These are phyloP conservation scores for Arbacia lixula DNA, from an alignment of 53 echinoderm and acorn worm genomes.

Conservation along the genomic window DNA sequence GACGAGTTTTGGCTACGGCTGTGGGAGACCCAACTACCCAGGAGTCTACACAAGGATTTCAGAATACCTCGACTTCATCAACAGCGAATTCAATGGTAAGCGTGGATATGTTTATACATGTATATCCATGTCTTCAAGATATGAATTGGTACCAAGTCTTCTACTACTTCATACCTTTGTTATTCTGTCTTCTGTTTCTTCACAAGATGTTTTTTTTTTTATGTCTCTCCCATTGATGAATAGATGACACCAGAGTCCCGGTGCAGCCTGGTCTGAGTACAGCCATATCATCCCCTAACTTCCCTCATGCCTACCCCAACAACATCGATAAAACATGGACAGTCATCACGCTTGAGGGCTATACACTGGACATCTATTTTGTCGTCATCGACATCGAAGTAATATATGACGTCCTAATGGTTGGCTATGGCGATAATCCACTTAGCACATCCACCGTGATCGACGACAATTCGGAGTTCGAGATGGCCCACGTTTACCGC, in stretches of 20 bases:
- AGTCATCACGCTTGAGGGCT: constrained; percentile 1
- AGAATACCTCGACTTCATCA: not conserved
- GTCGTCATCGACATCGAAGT: not conserved
- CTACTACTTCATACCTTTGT: too few species aligned
- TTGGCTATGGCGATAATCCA: constrained; percentile 10
- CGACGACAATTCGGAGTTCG: not conserved
- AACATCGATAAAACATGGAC: constrained; percentile 21
- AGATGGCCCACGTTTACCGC: not conserved
- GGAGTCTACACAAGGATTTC: constrained; percentile 19
- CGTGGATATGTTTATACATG: too few species aligned
- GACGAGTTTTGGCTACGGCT: constrained; percentile 31
- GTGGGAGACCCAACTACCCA: constrained; percentile 20
- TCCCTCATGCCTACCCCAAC: not conserved
- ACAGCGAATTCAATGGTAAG: too few species aligned
- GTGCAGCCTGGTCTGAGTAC: not conserved
- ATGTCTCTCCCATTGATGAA: not conserved
- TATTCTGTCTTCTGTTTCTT: not conserved
- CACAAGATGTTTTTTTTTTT: not conserved
- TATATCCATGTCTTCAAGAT: too few species aligned
- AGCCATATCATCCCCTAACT: constrained; percentile 31
- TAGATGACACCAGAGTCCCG: not conserved
- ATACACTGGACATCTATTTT: not conserved
- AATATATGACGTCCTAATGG: not conserved
- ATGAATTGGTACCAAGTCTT: too few species aligned
- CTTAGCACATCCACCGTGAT: not conserved